Base-by-base conservation (phyloP, 2,888 invertebrate genomes). In the Rhagophthalmus giganteus region DNA sequence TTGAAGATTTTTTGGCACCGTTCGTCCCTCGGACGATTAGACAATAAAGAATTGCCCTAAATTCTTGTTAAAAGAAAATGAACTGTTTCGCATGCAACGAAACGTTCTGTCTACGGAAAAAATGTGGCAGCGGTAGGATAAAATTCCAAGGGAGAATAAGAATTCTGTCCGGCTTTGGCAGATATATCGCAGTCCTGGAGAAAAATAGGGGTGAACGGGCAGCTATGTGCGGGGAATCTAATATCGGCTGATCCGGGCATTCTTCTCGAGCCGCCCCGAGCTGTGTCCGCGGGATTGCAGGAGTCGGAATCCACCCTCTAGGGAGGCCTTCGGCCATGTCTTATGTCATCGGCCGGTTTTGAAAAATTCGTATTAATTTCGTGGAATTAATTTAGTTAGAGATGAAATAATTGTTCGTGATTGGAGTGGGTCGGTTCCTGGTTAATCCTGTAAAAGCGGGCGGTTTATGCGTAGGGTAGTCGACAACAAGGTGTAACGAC, bases 161-260 rank as follows among this genome's bases (percentile, higher is more conserved):
- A 64, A 64, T 64, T 64, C 64, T 61, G 64, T 59, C 59, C 60
- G 59, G 60, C 61, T 56, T 56, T 63, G 58, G 61, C 59, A 63
- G 58, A 62, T 63, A 64, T 63, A 63, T 59, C 58, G 60, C 58
- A 50, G 49, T 59, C 58, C 56, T 59, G 55, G 61, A 62, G 62
- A 65, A 63, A 65, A 63, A 65, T 65, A 61, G 59, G 60, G 62
- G 57, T 57, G 58, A 61, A 60, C 58, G 63, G 61, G 59, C 63
- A 62, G 68, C 66, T 67, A 67, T 66, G 68, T 65, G 64, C 62
- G 57, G 69, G 59, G 70, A 71, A 71, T 72, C 70, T 70, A 72
- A 72, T 72, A 72, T 71, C 69, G 69, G 66, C 67, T 69, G 69
- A 69, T 70, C 70, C 71, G 64, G 64, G 67, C 69, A 72, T 72